Conservation (phyloP, 2,888 invertebrate species). For the Yponomeuta malinellus region DNA sequence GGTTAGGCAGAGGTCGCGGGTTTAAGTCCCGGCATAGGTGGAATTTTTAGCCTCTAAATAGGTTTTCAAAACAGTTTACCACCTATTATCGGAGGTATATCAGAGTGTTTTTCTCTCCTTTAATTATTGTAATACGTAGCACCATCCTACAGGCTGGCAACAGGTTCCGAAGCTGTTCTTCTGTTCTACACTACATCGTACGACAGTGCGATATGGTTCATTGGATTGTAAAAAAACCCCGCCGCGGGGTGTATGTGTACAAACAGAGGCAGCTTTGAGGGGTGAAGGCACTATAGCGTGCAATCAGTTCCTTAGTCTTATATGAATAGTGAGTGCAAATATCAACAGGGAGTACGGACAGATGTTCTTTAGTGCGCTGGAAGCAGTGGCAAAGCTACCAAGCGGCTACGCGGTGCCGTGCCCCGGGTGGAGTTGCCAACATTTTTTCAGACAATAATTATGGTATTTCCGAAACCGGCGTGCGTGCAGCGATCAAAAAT, state of each 20-base stretch:
- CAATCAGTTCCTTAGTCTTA: background rate
- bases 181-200: background rate
- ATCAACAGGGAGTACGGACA: slow-evolving; percentile 28
- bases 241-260: slow-evolving; percentile 63
- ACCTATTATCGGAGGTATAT: too few species aligned
- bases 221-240: slow-evolving; percentile 62
- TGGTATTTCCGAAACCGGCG: too few species aligned
- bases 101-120: too few species aligned
- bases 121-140: too few species aligned
- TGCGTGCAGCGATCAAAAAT: too few species aligned
- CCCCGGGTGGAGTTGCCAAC: too few species aligned
- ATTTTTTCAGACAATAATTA: too few species aligned
- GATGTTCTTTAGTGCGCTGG: slow-evolving; percentile 31
- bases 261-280: slow-evolving; percentile 43
- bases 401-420: too few species aligned
- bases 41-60: too few species aligned
- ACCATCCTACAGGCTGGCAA: background rate
- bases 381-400: background rate
- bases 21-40: too few species aligned
- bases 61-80: too few species aligned
- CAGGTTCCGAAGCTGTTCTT: background rate
- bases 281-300: slow-evolving; percentile 18
- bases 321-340: slow-evolving; percentile 21
- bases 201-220: slow-evolving; percentile 45
- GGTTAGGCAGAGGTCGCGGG: too few species aligned